These are phyloP conservation scores for Anser cygnoides DNA, from an alignment of 2,113 vertebrate species.

Conservation along the genomic window DNA sequence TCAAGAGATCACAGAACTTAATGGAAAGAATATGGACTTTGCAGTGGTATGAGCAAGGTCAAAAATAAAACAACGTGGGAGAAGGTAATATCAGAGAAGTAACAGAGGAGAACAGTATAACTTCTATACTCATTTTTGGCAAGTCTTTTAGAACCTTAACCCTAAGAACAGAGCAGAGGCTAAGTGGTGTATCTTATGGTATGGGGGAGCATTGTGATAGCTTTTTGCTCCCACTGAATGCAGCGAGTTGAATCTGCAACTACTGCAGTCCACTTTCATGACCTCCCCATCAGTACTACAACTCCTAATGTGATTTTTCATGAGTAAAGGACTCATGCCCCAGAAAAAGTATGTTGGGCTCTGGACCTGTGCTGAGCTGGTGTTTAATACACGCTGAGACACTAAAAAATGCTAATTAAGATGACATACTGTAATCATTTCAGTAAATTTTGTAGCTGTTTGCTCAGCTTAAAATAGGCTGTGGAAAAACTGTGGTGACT, in stretches of 20 bases:
- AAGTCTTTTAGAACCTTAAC: neutral
- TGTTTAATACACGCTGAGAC: neutral
- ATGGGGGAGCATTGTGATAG: neutral
- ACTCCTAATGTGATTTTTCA: neutral
- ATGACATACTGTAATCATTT: neutral
- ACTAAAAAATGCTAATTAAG: neutral
- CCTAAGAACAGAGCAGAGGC: neutral
- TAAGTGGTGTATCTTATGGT: neutral
- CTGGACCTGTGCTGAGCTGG: neutral
- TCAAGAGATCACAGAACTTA: neutral
- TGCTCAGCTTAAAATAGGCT: neutral
- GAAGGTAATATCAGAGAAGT: neutral
- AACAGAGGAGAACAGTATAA: neutral
- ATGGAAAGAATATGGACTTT: neutral
- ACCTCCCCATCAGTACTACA: neutral
- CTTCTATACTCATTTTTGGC: neutral
- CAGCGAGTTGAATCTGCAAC: neutral
- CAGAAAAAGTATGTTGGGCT: neutral
- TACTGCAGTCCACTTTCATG: neutral
- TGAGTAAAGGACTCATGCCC: neutral
- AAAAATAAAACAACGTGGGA: neutral
- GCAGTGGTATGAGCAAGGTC: neutral
- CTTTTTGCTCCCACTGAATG: neutral
- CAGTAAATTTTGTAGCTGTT: neutral
- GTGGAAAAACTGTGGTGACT: neutral